A percentile compares a stretch with the other conserved stretches of the same genome.
These are phyloP conservation scores for Coptodon rendalli DNA, from an alignment of 2,113 vertebrate genomes.

Conservation along the genomic window DNA sequence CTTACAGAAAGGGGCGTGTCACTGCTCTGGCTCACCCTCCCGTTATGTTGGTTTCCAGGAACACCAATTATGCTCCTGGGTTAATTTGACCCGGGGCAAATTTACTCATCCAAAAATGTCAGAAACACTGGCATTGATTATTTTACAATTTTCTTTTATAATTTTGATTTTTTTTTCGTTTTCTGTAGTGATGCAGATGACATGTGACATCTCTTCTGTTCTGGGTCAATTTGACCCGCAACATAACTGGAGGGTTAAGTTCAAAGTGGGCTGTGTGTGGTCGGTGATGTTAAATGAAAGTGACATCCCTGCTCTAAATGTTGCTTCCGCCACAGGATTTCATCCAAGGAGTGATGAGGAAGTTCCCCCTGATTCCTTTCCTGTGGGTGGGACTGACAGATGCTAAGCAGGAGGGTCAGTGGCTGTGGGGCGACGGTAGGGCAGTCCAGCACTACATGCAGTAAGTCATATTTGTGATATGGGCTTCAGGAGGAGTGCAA, in stretches of 20 bases:
- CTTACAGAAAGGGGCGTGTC: background rate
- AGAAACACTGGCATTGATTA: too few relatives aligned
- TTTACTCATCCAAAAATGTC: too few relatives aligned
- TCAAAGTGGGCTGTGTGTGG: fast-evolving
- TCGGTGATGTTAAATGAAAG: background rate
- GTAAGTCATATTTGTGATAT: background rate
- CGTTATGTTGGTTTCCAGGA: too few relatives aligned
- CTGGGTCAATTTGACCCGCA: too few relatives aligned
- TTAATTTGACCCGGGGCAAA: too few relatives aligned
- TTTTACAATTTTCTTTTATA: too few relatives aligned
- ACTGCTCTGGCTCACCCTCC: background rate
- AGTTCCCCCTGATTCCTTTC: background rate
- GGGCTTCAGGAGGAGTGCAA: background rate
- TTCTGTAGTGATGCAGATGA: too few relatives aligned
- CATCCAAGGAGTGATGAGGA: conserved; percentile 7
- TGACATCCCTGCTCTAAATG: background rate
- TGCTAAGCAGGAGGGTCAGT: conserved; percentile 17
- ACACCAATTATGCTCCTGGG: too few relatives aligned
- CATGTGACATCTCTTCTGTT: too few relatives aligned
- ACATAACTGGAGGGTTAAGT: background rate
- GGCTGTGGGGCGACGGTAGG: conserved; percentile 29
- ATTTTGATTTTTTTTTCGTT: too few relatives aligned
- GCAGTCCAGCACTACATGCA: conserved; percentile 17
- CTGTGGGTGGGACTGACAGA: conserved; percentile 46
- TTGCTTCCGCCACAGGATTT: conserved; percentile 11